Percentiles rank a stretch among this genome's conserved stretches.
phyloP scores from a whole-genome alignment of 1,140 invertebrate species.

The Chrysopa pallens region DNA sequence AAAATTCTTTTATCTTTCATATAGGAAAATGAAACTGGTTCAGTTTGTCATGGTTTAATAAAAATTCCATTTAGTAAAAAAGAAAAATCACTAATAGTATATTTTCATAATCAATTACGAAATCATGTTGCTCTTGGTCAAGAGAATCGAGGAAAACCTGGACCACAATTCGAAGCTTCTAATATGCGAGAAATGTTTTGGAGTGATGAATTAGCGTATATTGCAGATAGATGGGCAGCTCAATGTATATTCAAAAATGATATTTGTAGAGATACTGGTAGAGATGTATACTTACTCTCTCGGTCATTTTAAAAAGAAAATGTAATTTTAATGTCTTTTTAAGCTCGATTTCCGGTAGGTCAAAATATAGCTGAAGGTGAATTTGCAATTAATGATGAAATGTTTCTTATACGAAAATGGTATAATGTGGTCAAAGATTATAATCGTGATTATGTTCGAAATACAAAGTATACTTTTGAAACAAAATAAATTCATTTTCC shows the following conservation, averaged over 20 bases:
- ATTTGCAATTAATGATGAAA: conserved; percentile 13
- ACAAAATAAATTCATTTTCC: no score
- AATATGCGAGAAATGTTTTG: conserved; percentile 36
- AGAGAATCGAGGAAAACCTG: conserved; percentile 25
- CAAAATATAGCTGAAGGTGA: conserved; percentile 18
- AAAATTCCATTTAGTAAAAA: conserved; percentile 10
- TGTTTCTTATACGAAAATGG: conserved; percentile 16
- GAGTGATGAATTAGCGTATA: conserved; percentile 37
- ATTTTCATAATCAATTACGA: conserved; percentile 28
- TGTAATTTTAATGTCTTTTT: conserved; percentile 1
- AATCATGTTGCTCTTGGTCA: conserved; percentile 25
- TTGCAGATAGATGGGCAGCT: conserved; percentile 39
- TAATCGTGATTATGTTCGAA: conserved; percentile 11
- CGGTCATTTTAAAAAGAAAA: neutral
- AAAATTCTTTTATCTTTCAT: no score
- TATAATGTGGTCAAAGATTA: conserved; percentile 15
- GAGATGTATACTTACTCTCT: conserved; percentile 12
- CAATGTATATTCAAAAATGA: conserved; percentile 39
- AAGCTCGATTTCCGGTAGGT: conserved; percentile 16
- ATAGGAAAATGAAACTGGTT: conserved; percentile 5
- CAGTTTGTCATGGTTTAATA: conserved; percentile 13
- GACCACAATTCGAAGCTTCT: conserved; percentile 29
- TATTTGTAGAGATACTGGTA: conserved; percentile 30
- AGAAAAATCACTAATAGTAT: conserved; percentile 16
- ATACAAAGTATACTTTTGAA: conserved; percentile 5